Evolutionary conservation across 2,797 vertebrate genomes (phyloP), one percentile per base, ranked within the genome.

Genomic region (Clarias fuscus): DNA sequence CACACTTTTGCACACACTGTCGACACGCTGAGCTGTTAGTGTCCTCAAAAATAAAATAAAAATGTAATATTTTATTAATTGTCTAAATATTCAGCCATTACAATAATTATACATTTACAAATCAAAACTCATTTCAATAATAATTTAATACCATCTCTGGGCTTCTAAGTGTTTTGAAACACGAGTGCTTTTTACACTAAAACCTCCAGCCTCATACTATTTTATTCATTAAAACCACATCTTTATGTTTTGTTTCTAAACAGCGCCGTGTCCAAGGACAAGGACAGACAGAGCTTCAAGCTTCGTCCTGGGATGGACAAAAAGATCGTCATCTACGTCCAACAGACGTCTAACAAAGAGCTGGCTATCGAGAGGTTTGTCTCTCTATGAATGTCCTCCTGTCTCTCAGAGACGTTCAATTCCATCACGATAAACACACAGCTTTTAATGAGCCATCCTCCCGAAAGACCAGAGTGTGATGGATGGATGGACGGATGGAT

Each of bases 231-330:
- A 79, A 59, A 20, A 22, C 4, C 15, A 30, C 22, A 30, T 15
- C 4, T n/a, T 65, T 24, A 15, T 62, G 10, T 64, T 65, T 67
- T 82, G 7, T 84, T 13, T 88, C 70, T n/a, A n/a, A 58, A 59
- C 93, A 99, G 98, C 87, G 97, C 98, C 8, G 98, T 99, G 85
- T 97, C 97, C 48, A 99, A 99, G 94, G 98, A 99, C 94, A 99
- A 99, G 91, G 98, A 99, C 93, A 96, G 97, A 87, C 98, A 99
- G 86, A 99, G 97, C 94, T 99, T 99, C 94, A 99, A 99, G 91
- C 95, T 99, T 27, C 98, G 98, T 37, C 97, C 99, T 33, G 98
- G 98, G 81, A 96, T 98, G 92, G 98, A 98, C 94, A 99, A 99
- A 94, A 99, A 99, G 93, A 98, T 99, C 68, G 98, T 99, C 86